These are phyloP conservation scores for Drosophila nasuta DNA, from an alignment of 1,140 invertebrate genomes.

Conservation along the genomic window DNA sequence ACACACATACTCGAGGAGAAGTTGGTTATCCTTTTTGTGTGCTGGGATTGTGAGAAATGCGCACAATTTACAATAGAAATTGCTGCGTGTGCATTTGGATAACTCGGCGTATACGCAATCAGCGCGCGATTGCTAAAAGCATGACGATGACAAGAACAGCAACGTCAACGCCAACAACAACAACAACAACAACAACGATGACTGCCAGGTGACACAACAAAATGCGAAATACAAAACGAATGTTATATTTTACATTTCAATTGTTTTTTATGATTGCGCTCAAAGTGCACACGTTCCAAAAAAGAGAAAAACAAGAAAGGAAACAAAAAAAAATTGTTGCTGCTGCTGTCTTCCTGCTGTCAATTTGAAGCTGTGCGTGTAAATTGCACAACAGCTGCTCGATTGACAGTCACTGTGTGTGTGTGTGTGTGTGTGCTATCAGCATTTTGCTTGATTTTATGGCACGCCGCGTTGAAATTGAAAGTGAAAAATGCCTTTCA, in stretches of 20 bases:
- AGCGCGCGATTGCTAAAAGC: conserved; percentile 78
- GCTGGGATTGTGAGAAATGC: conserved; percentile 68
- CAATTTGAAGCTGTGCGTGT: conserved; percentile 79
- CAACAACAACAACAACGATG: conserved; percentile 11
- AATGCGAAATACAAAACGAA: conserved; percentile 57
- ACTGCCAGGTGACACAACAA: conserved; percentile 58
- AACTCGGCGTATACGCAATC: conserved; percentile 79
- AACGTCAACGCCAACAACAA: conserved; percentile 27
- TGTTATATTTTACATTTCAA: conserved; percentile 84
- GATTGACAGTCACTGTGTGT: conserved; percentile 60
- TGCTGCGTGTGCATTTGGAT: conserved; percentile 80
- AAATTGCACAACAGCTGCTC: conserved; percentile 81
- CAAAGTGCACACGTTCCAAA: conserved; percentile 75
- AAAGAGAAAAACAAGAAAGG: conserved; percentile 7
- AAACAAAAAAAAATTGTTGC: conserved; percentile 41
- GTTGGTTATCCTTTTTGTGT: conserved; percentile 32
- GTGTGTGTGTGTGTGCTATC: conserved; percentile 54
- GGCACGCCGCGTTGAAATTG: conserved; percentile 75
- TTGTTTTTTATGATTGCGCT: conserved; percentile 82
- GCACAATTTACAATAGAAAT: conserved; percentile 82
- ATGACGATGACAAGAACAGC: conserved; percentile 51
- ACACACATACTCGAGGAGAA: conserved; percentile 5
- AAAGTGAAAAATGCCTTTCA: conserved; percentile 82
- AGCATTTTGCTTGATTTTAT: conserved; percentile 78
- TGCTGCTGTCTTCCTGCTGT: conserved; percentile 67